Conservation (phyloP, 2,113 vertebrate species). For the Hyaena hyaena region DNA sequence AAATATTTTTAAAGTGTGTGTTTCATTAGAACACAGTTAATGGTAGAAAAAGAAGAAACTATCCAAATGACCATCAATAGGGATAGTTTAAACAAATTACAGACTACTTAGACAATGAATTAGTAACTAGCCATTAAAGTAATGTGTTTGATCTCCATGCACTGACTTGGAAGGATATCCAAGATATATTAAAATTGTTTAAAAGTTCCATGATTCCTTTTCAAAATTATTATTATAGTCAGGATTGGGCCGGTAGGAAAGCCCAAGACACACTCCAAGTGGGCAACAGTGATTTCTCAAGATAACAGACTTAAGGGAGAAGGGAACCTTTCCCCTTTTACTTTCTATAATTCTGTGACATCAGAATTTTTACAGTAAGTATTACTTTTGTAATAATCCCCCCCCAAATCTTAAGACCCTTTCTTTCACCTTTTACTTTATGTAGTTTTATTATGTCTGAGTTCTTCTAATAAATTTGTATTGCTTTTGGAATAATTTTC, state of each 20-base stretch:
- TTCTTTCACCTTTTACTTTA: not conserved
- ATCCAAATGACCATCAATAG: not conserved
- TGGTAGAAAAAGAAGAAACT: not conserved
- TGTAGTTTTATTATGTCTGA: not conserved
- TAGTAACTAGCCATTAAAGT: not conserved
- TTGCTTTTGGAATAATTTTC: not conserved
- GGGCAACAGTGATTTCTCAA: conserved; percentile 4
- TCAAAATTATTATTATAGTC: not conserved
- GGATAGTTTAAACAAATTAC: not conserved
- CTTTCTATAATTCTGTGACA: not conserved
- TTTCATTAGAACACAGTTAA: not conserved
- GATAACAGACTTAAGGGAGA: not conserved
- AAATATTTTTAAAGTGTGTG: not conserved
- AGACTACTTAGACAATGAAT: not conserved
- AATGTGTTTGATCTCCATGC: not conserved
- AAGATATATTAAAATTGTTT: not conserved
- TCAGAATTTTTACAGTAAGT: not conserved
- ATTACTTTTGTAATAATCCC: conserved; percentile 12
- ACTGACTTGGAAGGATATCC: not conserved
- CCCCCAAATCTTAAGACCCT: not conserved
- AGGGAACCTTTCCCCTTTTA: not conserved
- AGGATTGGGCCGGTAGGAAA: not conserved
- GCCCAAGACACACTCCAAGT: not conserved
- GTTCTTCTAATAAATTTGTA: not conserved
- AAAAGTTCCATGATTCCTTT: not conserved